phyloP scores from a whole-genome alignment of 2,113 vertebrate genomes.

The Acanthochromis polyacanthus region DNA sequence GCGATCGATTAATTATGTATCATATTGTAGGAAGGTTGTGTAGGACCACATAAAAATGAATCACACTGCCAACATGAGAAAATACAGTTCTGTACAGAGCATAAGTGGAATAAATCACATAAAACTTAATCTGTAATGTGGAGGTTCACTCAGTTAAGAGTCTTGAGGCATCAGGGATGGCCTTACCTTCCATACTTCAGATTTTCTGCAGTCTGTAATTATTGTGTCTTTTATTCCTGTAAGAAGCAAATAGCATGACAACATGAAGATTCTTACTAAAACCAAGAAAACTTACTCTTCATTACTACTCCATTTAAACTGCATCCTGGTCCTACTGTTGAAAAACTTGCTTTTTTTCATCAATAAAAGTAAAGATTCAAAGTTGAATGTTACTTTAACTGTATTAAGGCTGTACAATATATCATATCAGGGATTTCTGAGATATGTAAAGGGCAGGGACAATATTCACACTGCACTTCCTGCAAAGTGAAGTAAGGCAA shows the following conservation, averaged over 20 bases:
- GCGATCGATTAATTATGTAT: background rate
- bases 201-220: slow-evolving; percentile 82
- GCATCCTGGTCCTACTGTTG: too few species aligned
- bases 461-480: too few species aligned
- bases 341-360: too few species aligned
- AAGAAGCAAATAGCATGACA: slow-evolving; percentile 17
- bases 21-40: background rate
- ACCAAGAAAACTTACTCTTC: background rate
- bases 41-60: too few species aligned
- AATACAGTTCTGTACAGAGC: background rate
- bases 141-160: background rate
- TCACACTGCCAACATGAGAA: background rate
- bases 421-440: too few species aligned
- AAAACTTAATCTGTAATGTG: background rate
- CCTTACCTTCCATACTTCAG: slow-evolving; percentile 86
- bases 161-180: too few species aligned
- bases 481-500: too few species aligned
- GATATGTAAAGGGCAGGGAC: too few species aligned
- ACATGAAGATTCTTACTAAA: background rate
- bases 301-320: background rate
- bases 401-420: too few species aligned
- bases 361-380: too few species aligned
- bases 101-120: background rate
- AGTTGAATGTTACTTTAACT: too few species aligned
- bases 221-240: slow-evolving; percentile 83